A percentile compares a stretch with the other conserved stretches of the same genome.
These are phyloP conservation scores for Cardiocondyla obscurior DNA, from an alignment of 1,140 invertebrate species.

Conservation along the genomic window DNA sequence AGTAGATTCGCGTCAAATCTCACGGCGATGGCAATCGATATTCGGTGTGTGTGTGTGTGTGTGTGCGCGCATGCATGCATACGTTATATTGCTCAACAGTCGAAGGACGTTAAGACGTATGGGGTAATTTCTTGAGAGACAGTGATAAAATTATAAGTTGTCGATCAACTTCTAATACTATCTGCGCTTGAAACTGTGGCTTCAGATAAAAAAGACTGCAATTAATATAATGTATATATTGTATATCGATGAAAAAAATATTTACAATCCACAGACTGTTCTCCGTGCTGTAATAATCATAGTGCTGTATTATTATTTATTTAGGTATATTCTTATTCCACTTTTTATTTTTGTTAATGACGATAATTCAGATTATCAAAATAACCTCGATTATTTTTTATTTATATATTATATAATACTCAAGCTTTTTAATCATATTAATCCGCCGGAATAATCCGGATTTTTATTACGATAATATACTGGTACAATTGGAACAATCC, in stretches of 20 bases:
- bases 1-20: constrained; percentile 24
- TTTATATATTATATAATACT: neutral
- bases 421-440: neutral
- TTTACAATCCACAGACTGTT: neutral
- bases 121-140: neutral
- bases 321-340: neutral
- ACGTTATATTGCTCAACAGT: too few species aligned
- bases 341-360: too few species aligned
- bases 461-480: neutral
- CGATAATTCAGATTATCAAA: neutral
- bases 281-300: neutral
- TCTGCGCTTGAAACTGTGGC: neutral
- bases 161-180: neutral
- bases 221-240: neutral
- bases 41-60: too few species aligned
- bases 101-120: too few species aligned
- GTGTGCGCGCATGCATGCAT: too few species aligned
- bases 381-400: neutral
- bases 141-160: too few species aligned
- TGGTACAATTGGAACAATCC: neutral
- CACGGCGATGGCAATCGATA: neutral
- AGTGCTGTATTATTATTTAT: neutral
- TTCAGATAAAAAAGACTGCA: too few species aligned
- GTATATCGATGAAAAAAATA: neutral
- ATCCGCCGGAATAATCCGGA: neutral